Evolutionary conservation across 2,797 vertebrate genomes (phyloP).

Genomic region (Diplodus sargus): DNA sequence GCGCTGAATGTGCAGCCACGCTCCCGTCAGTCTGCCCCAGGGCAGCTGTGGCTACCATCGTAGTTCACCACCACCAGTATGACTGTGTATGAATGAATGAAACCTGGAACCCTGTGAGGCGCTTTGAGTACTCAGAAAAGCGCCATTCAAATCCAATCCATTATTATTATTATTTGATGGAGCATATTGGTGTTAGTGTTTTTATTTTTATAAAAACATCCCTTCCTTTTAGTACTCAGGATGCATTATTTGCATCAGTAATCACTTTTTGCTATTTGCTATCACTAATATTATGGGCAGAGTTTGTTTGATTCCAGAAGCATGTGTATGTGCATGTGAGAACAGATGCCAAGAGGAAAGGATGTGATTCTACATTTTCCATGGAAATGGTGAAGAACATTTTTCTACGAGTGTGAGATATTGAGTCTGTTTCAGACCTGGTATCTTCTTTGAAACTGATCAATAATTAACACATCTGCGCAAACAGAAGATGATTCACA

Average conservation of each 20-base stretch:
- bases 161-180: too few species aligned
- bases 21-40: too few species aligned
- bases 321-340: too few species aligned
- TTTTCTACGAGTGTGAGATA: background rate
- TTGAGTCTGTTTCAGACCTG: constrained; percentile 46
- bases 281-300: background rate
- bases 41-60: too few species aligned
- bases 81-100: too few species aligned
- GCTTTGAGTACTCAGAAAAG: too few species aligned
- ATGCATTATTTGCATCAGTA: background rate
- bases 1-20: too few species aligned
- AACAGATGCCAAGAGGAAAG: background rate
- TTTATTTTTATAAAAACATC: background rate
- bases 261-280: background rate
- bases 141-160: too few species aligned
- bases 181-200: too few species aligned
- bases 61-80: too few species aligned
- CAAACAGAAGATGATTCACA: constrained; percentile 37
- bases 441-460: constrained; percentile 70
- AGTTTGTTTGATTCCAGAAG: background rate
- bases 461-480: constrained; percentile 67
- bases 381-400: background rate
- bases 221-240: background rate
- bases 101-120: too few species aligned
- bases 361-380: too few species aligned